A percentile compares a stretch with the other conserved stretches of the same genome.
Conservation (phyloP, 2,113 vertebrate species). For the Alethe diademata region DNA sequence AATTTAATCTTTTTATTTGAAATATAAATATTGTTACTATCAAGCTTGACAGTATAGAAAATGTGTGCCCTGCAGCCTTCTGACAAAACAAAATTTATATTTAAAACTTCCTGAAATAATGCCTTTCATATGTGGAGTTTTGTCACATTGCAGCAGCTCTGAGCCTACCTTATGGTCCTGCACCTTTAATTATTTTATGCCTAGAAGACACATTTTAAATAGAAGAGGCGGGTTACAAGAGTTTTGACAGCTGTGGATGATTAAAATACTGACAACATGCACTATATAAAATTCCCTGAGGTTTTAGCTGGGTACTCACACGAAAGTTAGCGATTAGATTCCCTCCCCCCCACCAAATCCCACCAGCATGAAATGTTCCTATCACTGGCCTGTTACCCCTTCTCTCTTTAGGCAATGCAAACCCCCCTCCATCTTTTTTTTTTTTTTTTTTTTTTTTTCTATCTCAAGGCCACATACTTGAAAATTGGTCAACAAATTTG, state of each 20-base stretch:
- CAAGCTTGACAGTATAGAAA: conserved; percentile 88
- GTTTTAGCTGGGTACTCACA: conserved; percentile 78
- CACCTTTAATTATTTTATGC: conserved; percentile 92
- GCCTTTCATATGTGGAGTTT: conserved; percentile 81
- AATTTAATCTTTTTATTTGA: conserved; percentile 89
- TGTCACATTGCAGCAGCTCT: conserved; percentile 81
- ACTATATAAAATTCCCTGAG: conserved; percentile 81
- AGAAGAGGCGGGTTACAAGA: conserved; percentile 87
- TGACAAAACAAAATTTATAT: conserved; percentile 88
- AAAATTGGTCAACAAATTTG: conserved; percentile 57
- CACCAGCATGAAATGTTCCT: conserved; percentile 41
- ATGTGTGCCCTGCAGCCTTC: conserved; percentile 85
- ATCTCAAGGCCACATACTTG: conserved; percentile 59
- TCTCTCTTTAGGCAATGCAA: conserved; percentile 22
- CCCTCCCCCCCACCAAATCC: conserved; percentile 39
- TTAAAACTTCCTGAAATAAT: conserved; percentile 89
- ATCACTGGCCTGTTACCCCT: conserved; percentile 5
- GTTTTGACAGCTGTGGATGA: conserved; percentile 88
- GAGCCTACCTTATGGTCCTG: conserved; percentile 77
- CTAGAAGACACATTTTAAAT: conserved; percentile 91
- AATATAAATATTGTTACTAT: conserved; percentile 90
- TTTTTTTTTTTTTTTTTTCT: neutral
- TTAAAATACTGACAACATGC: conserved; percentile 88
- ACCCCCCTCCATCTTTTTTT: neutral
- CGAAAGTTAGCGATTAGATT: conserved; percentile 73